Conservation (phyloP, 1,140 invertebrate species). For the Stegodyphus mimosarum region DNA sequence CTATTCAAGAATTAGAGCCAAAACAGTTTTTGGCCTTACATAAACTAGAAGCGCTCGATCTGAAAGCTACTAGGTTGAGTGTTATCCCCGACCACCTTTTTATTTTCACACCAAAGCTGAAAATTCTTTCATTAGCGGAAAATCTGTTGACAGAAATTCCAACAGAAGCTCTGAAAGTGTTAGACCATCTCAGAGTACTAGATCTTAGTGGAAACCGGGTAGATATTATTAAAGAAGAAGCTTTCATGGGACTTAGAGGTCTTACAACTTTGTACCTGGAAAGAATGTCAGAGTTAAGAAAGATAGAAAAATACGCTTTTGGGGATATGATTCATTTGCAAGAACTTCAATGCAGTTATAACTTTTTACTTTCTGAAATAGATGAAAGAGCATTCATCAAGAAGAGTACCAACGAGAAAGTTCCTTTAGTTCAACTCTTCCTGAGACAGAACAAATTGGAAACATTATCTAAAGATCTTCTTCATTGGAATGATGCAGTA, state of each 20-base stretch:
- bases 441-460: conserved; percentile 26
- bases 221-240: conserved; percentile 19
- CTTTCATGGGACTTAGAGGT: conserved; percentile 43
- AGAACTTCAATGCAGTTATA: conserved; percentile 52
- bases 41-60: conserved; percentile 45
- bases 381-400: conserved; percentile 50
- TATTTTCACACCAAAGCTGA: conserved; percentile 48
- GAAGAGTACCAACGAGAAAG: conserved; percentile 28
- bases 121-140: conserved; percentile 49
- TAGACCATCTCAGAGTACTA: conserved; percentile 28
- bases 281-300: conserved; percentile 53
- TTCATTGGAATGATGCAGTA: conserved; percentile 33
- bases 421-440: conserved; percentile 34
- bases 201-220: conserved; percentile 61
- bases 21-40: conserved; percentile 38
- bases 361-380: conserved; percentile 43
- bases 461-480: conserved; percentile 7
- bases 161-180: conserved; percentile 32
- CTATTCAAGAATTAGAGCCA: conserved; percentile 35
- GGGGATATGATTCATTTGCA: conserved; percentile 53
- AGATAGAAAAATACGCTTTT: conserved; percentile 60
- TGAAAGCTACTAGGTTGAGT: conserved; percentile 32
- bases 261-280: conserved; percentile 48
- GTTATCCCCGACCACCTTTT: conserved; percentile 45
- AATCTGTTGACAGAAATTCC: conserved; percentile 56